These are phyloP conservation scores for Coleophora flavipennella DNA, from an alignment of 2,888 invertebrate genomes.

Conservation along the genomic window DNA sequence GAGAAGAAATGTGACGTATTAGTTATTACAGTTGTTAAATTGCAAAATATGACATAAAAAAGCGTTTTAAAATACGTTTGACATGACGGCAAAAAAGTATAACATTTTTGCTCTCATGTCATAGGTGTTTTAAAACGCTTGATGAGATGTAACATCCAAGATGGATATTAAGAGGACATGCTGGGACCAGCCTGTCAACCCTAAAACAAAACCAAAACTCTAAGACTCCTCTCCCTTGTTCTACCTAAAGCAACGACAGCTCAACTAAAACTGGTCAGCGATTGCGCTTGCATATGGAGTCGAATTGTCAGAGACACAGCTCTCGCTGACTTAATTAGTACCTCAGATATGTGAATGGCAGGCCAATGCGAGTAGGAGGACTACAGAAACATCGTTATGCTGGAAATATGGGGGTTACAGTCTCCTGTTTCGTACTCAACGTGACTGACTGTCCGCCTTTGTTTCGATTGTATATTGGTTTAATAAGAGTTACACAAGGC, in stretches of 20 bases:
- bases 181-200: too few relatives aligned
- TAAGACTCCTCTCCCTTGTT: not conserved
- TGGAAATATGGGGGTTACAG: slow-evolving; percentile 54
- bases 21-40: too few relatives aligned
- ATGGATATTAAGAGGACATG: too few relatives aligned
- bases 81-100: too few relatives aligned
- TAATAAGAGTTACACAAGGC: not conserved
- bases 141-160: too few relatives aligned
- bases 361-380: slow-evolving; percentile 63
- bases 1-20: too few relatives aligned
- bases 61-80: too few relatives aligned
- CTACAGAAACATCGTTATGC: slow-evolving; percentile 63
- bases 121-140: too few relatives aligned
- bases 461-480: too few relatives aligned
- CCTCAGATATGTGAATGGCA: slow-evolving; percentile 71
- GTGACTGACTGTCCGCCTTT: too few relatives aligned
- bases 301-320: slow-evolving; percentile 70
- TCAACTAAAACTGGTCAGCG: slow-evolving; percentile 34
- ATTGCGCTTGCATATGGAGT: slow-evolving; percentile 59
- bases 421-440: slow-evolving; percentile 9
- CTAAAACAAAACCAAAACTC: not conserved
- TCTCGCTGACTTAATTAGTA: slow-evolving; percentile 69
- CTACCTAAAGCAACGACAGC: slow-evolving; percentile 15
- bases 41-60: too few relatives aligned
- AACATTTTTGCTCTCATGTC: too few relatives aligned